Conservation (phyloP, 2,113 vertebrate genomes). For the Podarcis raffonei region DNA sequence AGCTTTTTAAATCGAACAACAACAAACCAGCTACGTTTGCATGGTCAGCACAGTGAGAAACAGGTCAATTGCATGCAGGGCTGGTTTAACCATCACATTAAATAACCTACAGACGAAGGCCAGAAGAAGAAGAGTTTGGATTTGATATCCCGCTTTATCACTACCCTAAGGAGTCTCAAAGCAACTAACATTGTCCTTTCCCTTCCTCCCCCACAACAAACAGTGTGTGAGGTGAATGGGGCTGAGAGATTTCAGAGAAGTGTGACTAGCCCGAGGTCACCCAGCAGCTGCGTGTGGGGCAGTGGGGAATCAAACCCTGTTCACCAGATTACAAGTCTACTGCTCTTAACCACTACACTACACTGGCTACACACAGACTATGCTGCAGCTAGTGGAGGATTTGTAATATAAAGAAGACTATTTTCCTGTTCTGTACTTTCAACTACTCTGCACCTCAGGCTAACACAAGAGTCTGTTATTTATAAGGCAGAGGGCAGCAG, state of each 20-base stretch:
- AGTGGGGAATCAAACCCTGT: no score
- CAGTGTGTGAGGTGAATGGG: no score
- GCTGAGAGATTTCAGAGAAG: no score
- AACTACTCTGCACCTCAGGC: not conserved
- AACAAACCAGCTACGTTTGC: not conserved
- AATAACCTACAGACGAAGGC: not conserved
- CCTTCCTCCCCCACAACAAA: no score
- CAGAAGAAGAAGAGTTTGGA: no score
- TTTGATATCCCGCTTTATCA: no score
- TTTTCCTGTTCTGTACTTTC: not conserved
- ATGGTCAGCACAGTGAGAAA: not conserved
- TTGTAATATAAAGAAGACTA: not conserved
- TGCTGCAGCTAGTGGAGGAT: not conserved
- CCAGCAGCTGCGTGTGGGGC: no score
- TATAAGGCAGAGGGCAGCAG: not conserved
- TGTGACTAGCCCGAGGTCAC: no score
- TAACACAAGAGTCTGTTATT: not conserved
- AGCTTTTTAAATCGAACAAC: not conserved
- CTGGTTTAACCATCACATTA: not conserved
- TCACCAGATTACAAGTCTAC: no score
- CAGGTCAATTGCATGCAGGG: not conserved
- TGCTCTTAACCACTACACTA: no score
- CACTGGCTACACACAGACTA: not conserved
- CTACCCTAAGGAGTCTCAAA: no score
- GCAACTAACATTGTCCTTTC: no score